Evolutionary conservation across 2,888 invertebrate genomes (phyloP).

Genomic region (Clusia tigrina): DNA sequence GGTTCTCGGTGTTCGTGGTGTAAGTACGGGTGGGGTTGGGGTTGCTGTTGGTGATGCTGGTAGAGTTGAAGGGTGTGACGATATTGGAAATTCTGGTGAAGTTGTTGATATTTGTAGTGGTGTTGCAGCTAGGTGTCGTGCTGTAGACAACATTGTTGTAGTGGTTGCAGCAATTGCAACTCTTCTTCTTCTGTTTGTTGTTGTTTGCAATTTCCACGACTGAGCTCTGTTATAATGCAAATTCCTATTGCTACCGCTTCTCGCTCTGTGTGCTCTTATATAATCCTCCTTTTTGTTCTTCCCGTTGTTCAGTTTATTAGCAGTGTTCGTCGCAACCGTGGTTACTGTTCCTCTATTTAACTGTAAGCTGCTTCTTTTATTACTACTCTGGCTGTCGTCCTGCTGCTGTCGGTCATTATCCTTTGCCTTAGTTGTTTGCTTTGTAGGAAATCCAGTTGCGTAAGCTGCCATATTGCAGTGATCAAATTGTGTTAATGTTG

Average conservation of each 20-base stretch:
- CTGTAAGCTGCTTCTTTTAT: not conserved
- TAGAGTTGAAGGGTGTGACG: not conserved
- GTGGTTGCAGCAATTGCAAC: not conserved
- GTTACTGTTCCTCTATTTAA: not conserved
- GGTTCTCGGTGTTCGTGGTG: too few species aligned
- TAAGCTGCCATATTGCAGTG: too few species aligned
- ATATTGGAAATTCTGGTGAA: not conserved
- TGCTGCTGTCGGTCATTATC: not conserved
- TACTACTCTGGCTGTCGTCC: not conserved
- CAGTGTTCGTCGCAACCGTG: not conserved
- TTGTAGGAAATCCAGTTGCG: not conserved
- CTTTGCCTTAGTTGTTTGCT: not conserved
- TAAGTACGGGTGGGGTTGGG: too few species aligned
- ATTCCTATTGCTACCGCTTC: too few species aligned
- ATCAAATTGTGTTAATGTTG: too few species aligned
- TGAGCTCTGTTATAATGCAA: too few species aligned
- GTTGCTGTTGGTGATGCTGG: not conserved
- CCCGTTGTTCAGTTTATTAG: not conserved
- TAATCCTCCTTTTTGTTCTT: not conserved
- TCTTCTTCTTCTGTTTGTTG: not conserved
- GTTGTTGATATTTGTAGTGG: not conserved
- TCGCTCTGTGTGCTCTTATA: not conserved
- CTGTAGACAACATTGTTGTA: not conserved
- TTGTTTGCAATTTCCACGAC: too few species aligned
- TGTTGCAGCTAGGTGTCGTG: not conserved